Conservation (phyloP, 2,797 vertebrate genomes). For the Rhinichthys osculus region DNA sequence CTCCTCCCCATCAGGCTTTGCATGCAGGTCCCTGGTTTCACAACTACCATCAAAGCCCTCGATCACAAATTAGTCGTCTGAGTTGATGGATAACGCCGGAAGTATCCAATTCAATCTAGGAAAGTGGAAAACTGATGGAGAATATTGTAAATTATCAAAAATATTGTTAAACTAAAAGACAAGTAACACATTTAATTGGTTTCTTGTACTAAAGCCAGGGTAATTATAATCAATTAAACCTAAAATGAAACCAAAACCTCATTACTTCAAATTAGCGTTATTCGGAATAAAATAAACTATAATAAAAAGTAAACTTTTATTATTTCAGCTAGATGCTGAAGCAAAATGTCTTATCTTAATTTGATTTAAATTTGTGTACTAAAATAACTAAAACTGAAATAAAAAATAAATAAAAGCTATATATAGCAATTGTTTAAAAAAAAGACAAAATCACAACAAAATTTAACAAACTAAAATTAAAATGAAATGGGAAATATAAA, state of each 20-base stretch:
- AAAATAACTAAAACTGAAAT: neutral
- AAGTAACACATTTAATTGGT: no score
- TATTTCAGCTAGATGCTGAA: no score
- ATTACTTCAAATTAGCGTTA: no score
- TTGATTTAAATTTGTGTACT: neutral
- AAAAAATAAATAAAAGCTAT: neutral
- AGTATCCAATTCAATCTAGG: neutral
- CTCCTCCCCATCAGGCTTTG: neutral
- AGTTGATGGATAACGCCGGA: constrained; percentile 12
- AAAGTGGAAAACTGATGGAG: neutral
- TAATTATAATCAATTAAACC: neutral
- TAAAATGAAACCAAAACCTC: neutral
- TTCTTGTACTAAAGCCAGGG: neutral
- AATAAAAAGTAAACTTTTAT: no score
- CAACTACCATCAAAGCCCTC: constrained; percentile 41
- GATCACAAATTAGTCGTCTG: neutral
- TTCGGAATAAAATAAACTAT: no score
- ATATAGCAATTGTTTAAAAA: neutral
- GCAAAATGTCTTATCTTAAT: no score
- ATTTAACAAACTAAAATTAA: neutral
- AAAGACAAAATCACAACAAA: neutral
- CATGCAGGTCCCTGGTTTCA: constrained; percentile 21
- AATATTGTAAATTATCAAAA: neutral
- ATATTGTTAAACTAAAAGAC: neutral
- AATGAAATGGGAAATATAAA: neutral